Percentiles rank a stretch among this genome's conserved stretches.
phyloP scores from a whole-genome alignment of 2,888 invertebrate genomes.

The Epistrophe eligans region DNA sequence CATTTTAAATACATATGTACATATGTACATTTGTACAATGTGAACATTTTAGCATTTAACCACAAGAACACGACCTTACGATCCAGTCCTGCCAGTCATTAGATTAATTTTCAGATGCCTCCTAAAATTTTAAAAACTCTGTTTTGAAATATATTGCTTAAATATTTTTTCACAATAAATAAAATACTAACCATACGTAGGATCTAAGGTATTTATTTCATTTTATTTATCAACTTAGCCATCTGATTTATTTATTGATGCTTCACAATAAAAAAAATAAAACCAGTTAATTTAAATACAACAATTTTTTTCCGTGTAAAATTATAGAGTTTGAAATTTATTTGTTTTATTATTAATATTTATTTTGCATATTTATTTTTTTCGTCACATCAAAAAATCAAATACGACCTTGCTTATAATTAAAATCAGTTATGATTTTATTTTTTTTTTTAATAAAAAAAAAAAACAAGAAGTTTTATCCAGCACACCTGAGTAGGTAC shows the following conservation, averaged over 20 bases:
- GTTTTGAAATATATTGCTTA: too few relatives aligned
- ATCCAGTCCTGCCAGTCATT: too few relatives aligned
- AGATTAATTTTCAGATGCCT: too few relatives aligned
- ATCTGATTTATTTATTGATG: not conserved
- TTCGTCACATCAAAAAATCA: not conserved
- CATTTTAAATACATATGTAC: too few relatives aligned
- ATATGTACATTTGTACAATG: too few relatives aligned
- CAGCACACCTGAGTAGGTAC: not conserved
- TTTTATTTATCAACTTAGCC: too few relatives aligned
- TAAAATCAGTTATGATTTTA: slow-evolving; percentile 27
- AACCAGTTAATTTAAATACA: slow-evolving; percentile 6
- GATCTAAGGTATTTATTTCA: too few relatives aligned
- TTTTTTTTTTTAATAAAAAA: slow-evolving; percentile 3
- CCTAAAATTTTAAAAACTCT: too few relatives aligned
- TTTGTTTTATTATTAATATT: not conserved
- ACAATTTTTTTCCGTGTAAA: not conserved
- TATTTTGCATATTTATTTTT: not conserved
- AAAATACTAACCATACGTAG: too few relatives aligned
- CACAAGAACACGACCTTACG: too few relatives aligned
- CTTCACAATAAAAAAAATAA: not conserved
- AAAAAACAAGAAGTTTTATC: not conserved
- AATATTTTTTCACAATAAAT: too few relatives aligned
- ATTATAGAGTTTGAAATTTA: not conserved
- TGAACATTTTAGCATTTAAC: too few relatives aligned
- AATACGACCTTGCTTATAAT: slow-evolving; percentile 12